Base-by-base conservation (phyloP, 2,888 invertebrate species). In the Sarcophaga variegata region DNA sequence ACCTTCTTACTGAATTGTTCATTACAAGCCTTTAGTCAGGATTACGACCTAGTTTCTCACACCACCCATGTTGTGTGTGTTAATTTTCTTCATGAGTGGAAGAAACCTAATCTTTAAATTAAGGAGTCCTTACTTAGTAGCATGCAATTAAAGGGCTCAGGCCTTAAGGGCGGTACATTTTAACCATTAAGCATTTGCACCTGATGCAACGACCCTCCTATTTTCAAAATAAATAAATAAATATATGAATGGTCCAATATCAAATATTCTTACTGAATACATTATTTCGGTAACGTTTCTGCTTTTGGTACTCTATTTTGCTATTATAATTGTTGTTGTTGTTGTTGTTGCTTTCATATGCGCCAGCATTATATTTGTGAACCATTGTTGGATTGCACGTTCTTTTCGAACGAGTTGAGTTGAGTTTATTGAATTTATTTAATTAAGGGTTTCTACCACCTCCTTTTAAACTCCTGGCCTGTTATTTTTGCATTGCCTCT, bases 371-470 rank as follows among this genome's bases (percentile, higher is more conserved):
- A 54, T 54, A 54, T 54, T 54, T 54, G 54, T 17, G 54, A 12
- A 17, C 17, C 17, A 75, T 72, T 75, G 84, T 82, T 81, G 74
- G 54, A 17, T 79, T 86, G 85, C 83, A 87, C 87, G 87, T 82
- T 85, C 54, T 10, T 76, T 76, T 83, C 72, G 81, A 81, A 87
- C 82, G 81, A 81, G 88, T 84, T 88, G 87, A 91, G 92, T 91
- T 92, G 87, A 91, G 92, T 91, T 92, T 92, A 92, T 92, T 92
- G 92, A 92, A 92, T 92, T 92, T 92, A 92, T 92, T 92, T 92
- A 92, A 92, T 92, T 92, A 92, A 92, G 92, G 91, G 91, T 90
- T 91, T 91, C 90, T 45, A 83, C 82, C 62, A 70, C 60, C 60
- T 64, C 82, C 71, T 54, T 54, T 4, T 2, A 60, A 12, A 45